phyloP scores from a whole-genome alignment of 1,140 invertebrate genomes.

The Formica selysi region DNA sequence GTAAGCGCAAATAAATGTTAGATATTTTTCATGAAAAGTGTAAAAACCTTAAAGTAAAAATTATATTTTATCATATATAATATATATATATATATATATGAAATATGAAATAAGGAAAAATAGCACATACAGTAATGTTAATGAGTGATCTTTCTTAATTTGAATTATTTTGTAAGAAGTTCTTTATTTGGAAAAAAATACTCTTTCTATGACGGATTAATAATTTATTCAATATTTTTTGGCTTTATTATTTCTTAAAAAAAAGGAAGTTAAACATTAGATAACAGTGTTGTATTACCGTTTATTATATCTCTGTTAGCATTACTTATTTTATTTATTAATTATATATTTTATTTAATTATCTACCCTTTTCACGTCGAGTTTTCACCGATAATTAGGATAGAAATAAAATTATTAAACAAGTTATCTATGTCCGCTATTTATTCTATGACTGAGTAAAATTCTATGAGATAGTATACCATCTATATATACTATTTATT shows the following conservation, averaged over 20 bases:
- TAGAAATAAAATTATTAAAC: too few species aligned
- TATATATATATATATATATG: background rate
- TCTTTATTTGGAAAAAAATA: background rate
- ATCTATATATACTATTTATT: too few species aligned
- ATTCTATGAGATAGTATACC: too few species aligned
- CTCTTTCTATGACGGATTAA: background rate
- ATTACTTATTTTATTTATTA: background rate
- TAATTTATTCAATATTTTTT: background rate
- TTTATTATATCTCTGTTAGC: background rate
- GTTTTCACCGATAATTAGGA: too few species aligned
- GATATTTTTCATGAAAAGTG: conserved; percentile 38
- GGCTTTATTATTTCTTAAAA: background rate
- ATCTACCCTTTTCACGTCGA: too few species aligned
- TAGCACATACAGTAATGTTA: background rate
- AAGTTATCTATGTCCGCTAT: too few species aligned
- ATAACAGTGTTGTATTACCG: background rate
- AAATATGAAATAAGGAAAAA: background rate
- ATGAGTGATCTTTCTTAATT: background rate
- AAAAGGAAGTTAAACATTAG: background rate
- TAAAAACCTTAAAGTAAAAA: conserved; percentile 13
- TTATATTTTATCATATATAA: conserved; percentile 3
- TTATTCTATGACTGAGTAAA: too few species aligned
- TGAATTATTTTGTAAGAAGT: background rate
- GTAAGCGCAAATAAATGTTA: conserved; percentile 44
- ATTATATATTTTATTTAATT: too few species aligned